These are phyloP conservation scores for Agrilus cyanescens DNA, from an alignment of 2,888 invertebrate species.

Conservation along the genomic window DNA sequence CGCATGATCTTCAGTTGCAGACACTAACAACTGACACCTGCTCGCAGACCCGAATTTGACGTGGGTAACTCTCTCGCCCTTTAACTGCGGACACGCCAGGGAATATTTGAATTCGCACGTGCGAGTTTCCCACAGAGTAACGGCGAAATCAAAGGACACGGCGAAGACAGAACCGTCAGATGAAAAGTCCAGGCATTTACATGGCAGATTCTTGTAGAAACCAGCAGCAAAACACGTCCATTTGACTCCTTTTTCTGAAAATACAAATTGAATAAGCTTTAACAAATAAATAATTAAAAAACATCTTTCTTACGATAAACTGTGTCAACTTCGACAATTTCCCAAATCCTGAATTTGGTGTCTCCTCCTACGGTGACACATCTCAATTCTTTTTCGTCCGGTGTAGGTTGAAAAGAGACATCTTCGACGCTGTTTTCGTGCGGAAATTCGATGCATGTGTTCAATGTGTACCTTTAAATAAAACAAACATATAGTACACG, in stretches of 20 bases:
- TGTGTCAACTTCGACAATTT: constrained; percentile 42
- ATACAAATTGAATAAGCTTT: constrained; percentile 11
- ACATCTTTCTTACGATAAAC: constrained; percentile 37
- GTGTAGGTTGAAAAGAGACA: constrained; percentile 47
- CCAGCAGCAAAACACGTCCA: constrained; percentile 57
- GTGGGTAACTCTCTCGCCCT: constrained; percentile 29
- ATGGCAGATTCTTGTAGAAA: constrained; percentile 46
- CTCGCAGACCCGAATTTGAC: constrained; percentile 47
- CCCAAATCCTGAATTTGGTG: constrained; percentile 61
- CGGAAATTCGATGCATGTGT: constrained; percentile 61
- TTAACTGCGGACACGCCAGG: constrained; percentile 34
- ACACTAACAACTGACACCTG: constrained; percentile 46
- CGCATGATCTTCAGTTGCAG: constrained; percentile 44
- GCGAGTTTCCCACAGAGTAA: constrained; percentile 60
- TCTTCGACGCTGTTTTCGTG: constrained; percentile 50
- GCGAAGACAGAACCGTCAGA: constrained; percentile 66
- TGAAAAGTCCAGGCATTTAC: constrained; percentile 52
- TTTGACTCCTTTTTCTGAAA: constrained; percentile 40
- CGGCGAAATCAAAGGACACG: constrained; percentile 50
- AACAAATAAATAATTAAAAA: constrained; percentile 1
- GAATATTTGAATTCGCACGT: constrained; percentile 45
- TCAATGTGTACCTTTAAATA: constrained; percentile 48
- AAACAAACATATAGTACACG: no score
- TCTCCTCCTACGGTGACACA: constrained; percentile 58
- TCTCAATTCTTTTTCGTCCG: constrained; percentile 33